Evolutionary conservation across 2,113 vertebrate genomes (phyloP), one percentile per base, ranked within the genome.

Genomic region (Lepidothrix coronata): DNA sequence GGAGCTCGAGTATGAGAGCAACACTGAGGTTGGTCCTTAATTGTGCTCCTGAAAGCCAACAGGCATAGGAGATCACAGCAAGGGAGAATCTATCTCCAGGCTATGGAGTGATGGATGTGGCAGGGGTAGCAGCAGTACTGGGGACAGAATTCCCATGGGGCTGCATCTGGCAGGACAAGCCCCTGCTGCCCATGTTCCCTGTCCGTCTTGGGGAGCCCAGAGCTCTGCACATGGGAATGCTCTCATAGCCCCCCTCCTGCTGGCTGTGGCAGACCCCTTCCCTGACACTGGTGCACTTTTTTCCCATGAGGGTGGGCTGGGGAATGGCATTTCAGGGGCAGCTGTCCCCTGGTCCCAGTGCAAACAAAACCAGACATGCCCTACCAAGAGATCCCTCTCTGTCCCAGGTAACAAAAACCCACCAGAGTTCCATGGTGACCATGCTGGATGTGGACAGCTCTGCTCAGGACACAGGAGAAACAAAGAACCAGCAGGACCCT

Each of bases 1-100:
- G 16, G 83, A 89, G 3, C 20, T 3, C 1, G 7, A 72, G 79
- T 31, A 19, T 5, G 2, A 2, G 6, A 31, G 3, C 48, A 55
- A n/a, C 46, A 5, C 58, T 62, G 80, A 97, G 95, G 97, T 97
- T 91, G 58, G 91, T 92, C 52, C 16, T 85, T 41, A 21, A 19
- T 1, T 10, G 8, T 85, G 65, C 22, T 79, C 39, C 54, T 66
- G 54, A 57, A 54, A 62, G 73, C 61, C 48, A 75, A 8, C 15
- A 46, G 89, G 59, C 2, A 30, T 46, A 90, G 71, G 37, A 27
- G 75, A 22, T 22, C 37, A 57, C 54, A 68, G 57, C 55, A 52
- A 30, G 25, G 37, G 61, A n/a, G 58, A 3, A 7, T 33, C 75
- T 35, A 46, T 13, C 66, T 76, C 66, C 66, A 46, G 58, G 54